These are phyloP conservation scores for Phortica variegata DNA, from an alignment of 1,140 invertebrate species.

Conservation along the genomic window DNA sequence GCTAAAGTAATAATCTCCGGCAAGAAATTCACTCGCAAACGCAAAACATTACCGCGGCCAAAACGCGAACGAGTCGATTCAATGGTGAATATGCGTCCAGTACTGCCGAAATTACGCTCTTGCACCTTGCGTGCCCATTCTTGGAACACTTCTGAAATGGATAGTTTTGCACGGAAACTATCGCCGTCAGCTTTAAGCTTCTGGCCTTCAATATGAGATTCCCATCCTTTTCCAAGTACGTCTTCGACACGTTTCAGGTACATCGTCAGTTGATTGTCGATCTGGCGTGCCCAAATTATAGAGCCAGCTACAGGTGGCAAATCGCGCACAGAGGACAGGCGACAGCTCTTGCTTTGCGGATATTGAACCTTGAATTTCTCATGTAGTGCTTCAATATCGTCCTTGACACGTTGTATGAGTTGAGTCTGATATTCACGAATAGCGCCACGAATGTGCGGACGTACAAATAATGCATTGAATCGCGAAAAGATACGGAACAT, in stretches of 20 bases:
- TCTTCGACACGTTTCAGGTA: constrained; percentile 96
- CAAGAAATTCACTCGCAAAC: constrained; percentile 94
- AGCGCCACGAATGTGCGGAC: constrained; percentile 97
- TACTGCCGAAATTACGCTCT: constrained; percentile 89
- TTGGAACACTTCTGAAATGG: constrained; percentile 96
- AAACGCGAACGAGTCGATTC: constrained; percentile 79
- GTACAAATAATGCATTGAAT: constrained; percentile 97
- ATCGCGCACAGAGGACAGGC: constrained; percentile 88
- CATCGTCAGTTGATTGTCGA: constrained; percentile 96
- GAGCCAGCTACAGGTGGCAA: constrained; percentile 95
- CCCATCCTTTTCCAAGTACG: constrained; percentile 98
- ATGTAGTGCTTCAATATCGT: constrained; percentile 96
- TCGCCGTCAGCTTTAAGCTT: constrained; percentile 97
- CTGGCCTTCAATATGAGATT: constrained; percentile 98
- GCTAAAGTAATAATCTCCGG: constrained; percentile 98
- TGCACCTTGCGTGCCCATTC: constrained; percentile 96
- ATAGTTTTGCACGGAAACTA: constrained; percentile 92
- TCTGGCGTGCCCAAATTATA: constrained; percentile 98
- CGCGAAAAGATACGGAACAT: constrained; percentile 99
- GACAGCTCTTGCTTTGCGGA: constrained; percentile 86
- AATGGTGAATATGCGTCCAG: constrained; percentile 92
- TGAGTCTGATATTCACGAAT: constrained; percentile 99
- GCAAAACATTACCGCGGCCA: constrained; percentile 85
- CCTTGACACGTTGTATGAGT: constrained; percentile 97
- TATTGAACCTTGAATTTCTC: constrained; percentile 99